Base-by-base conservation (phyloP, 1,140 invertebrate genomes). In the Cryptotermes secundus region DNA sequence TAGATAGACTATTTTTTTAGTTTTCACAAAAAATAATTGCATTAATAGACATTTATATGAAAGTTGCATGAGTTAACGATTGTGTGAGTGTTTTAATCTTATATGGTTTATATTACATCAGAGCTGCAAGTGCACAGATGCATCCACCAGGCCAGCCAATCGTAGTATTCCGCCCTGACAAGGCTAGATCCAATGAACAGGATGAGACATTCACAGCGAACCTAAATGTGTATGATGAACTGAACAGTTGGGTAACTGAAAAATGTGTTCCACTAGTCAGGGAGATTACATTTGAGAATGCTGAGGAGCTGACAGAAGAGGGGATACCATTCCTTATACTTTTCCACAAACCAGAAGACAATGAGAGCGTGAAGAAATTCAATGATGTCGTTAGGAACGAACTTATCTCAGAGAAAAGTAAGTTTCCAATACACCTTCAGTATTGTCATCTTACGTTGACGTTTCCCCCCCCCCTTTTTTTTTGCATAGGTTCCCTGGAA, bases 221-320 rank as follows among this genome's bases (percentile, higher is more conserved):
- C 87, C 87, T 96, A 79, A 89, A 90, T 19, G 94, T 92, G 88
- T 96, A 95, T 88, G 96, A 97, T 87, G 95, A 97, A 86, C 81
- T 90, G 14, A 93, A 96, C 87, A 93, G 94, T 83, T 99, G 98
- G 98, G 92, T 95, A 1, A 94, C 95, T 85, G 95, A 95, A 83
- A 96, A 96, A 88, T 99, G 99, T 89, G 94, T 97, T 26, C 96
- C 96, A 2, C 89, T 97, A 35, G 96, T 97, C 0, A 90, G 96
- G 84, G 98, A 99, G 90, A 99, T 99, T 80, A 99, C 98, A 7
- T 99, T 99, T 90, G 98, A 99, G 91, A 99, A 99, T 93, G 99
- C 98, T 34, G 98, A 99, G 91, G 98, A 99, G 90, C 90, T 99
- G 22, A 99, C 99, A 0, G 99, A 99, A 91, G 99, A 99, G 92